Evolutionary conservation across 2,797 vertebrate species (phyloP).

Genomic region (Semotilus atromaculatus): DNA sequence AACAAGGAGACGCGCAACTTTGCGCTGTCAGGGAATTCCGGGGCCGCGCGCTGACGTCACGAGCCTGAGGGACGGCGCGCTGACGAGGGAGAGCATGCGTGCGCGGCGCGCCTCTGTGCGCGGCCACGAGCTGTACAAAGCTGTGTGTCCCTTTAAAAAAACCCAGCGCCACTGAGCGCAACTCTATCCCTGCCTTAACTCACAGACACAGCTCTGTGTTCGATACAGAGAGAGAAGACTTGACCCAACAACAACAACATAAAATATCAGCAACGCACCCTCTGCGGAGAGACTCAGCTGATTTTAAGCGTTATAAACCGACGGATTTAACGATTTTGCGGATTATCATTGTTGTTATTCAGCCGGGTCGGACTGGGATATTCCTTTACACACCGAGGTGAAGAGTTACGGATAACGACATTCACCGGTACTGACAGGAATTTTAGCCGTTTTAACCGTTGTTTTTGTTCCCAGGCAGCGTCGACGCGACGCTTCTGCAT

Average conservation of each 20-base stretch:
- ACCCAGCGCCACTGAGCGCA: conserved; percentile 66
- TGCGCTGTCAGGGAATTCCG: conserved; percentile 83
- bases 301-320: not conserved
- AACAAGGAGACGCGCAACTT: conserved; percentile 50
- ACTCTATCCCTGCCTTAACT: conserved; percentile 64
- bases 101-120: conserved; percentile 14
- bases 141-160: conserved; percentile 77
- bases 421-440: conserved; percentile 34
- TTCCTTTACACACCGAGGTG: not conserved
- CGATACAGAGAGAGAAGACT: conserved; percentile 34
- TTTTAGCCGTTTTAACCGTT: not conserved
- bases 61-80: not conserved
- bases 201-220: conserved; percentile 35
- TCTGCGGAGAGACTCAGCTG: not conserved
- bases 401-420: conserved; percentile 18
- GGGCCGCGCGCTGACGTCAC: conserved; percentile 74
- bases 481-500: not conserved
- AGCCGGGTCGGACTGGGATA: not conserved
- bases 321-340: conserved; percentile 17
- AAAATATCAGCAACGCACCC: conserved; percentile 13
- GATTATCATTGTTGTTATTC: conserved; percentile 8
- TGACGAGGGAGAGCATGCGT: not conserved
- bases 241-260: conserved; percentile 36
- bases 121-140: not conserved
- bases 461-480: not conserved